Conservation (phyloP, 2,888 invertebrate species). For the Amphimallon solstitiale region DNA sequence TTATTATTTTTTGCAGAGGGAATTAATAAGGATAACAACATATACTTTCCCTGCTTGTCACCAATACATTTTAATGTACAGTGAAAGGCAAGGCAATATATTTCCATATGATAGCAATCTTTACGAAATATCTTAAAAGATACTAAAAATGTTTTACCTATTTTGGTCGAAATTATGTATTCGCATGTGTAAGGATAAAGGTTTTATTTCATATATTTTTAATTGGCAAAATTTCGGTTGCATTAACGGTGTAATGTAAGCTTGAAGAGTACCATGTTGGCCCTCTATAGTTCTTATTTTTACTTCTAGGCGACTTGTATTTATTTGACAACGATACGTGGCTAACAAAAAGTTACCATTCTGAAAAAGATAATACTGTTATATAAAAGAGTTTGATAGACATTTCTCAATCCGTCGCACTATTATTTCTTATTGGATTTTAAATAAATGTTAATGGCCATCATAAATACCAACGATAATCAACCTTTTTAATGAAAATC, state of each 20-base stretch:
- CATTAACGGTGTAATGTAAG: conserved; percentile 81
- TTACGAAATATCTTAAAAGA: background rate
- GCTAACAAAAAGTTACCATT: conserved; percentile 79
- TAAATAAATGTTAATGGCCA: too few species aligned
- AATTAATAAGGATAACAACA: too few species aligned
- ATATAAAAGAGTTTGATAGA: too few species aligned
- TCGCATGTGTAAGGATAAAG: conserved; percentile 80
- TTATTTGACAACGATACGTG: conserved; percentile 93
- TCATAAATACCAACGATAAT: too few species aligned
- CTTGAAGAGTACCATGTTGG: conserved; percentile 77
- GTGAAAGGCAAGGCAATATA: too few species aligned
- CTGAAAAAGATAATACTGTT: conserved; percentile 63
- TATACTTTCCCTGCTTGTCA: too few species aligned
- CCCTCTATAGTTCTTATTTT: conserved; percentile 84
- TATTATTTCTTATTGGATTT: too few species aligned
- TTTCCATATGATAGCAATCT: too few species aligned
- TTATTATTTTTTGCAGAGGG: too few species aligned
- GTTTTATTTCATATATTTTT: conserved; percentile 75
- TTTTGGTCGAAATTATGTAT: conserved; percentile 72
- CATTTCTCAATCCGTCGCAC: too few species aligned
- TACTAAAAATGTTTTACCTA: conserved; percentile 59
- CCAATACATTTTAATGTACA: too few species aligned
- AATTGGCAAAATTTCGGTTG: conserved; percentile 83
- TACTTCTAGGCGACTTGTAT: conserved; percentile 89
- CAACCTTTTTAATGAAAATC: too few species aligned